Conservation (phyloP, 2,888 invertebrate species). For the Polymixis lichenea region DNA sequence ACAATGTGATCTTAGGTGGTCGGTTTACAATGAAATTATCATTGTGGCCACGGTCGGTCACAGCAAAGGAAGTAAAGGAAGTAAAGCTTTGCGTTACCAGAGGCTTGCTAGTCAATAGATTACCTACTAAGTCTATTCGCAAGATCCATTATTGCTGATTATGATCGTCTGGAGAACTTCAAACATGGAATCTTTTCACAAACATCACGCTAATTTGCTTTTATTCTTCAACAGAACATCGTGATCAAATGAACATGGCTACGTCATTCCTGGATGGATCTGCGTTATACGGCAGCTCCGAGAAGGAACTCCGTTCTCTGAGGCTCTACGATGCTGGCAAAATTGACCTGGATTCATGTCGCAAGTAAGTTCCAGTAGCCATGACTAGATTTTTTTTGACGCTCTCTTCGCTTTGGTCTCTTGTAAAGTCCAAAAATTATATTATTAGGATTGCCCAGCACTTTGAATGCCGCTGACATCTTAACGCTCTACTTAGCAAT, state of each 20-base stretch:
- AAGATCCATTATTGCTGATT: neutral
- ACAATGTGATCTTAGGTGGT: too few relatives aligned
- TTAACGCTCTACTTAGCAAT: conserved; percentile 11
- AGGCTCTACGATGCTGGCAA: conserved; percentile 93
- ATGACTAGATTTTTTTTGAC: too few relatives aligned
- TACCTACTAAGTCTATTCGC: neutral
- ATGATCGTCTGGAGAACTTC: neutral
- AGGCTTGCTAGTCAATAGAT: neutral
- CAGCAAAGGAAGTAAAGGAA: too few relatives aligned
- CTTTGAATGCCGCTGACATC: neutral
- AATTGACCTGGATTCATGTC: conserved; percentile 92
- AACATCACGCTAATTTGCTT: neutral
- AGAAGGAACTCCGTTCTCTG: conserved; percentile 92
- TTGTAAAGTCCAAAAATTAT: too few relatives aligned
- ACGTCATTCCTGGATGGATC: conserved; percentile 96
- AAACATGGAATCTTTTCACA: neutral
- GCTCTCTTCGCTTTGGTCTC: too few relatives aligned
- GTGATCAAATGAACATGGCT: conserved; percentile 96
- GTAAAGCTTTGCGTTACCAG: neutral
- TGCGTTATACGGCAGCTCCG: conserved; percentile 94
- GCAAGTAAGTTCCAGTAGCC: conserved; percentile 83
- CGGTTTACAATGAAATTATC: too few relatives aligned
- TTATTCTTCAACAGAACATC: conserved; percentile 87
- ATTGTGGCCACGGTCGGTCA: too few relatives aligned
- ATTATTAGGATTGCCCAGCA: neutral